Evolutionary conservation across 2,113 vertebrate genomes (phyloP).

Genomic region (Solea solea): DNA sequence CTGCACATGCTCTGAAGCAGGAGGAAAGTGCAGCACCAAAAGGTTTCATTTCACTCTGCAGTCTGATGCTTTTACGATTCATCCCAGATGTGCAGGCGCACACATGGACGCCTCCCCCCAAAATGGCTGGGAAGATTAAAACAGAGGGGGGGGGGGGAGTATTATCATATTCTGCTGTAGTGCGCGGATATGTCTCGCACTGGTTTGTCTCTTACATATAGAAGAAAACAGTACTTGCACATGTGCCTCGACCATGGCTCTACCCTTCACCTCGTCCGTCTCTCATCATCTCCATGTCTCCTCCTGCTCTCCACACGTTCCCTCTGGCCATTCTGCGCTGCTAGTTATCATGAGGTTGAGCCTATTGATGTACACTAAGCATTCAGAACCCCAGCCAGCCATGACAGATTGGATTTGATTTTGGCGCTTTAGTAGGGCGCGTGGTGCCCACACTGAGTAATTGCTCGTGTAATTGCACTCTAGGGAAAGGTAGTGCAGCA

Average conservation of each 20-base stretch:
- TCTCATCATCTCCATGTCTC: conserved; percentile 38
- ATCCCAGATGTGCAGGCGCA: conserved; percentile 67
- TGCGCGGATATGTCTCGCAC: conserved; percentile 44
- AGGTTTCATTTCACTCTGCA: conserved; percentile 57
- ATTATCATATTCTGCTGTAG: conserved; percentile 31
- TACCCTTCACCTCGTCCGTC: conserved; percentile 43
- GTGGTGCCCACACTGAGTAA: conserved; percentile 63
- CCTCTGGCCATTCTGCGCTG: conserved; percentile 48
- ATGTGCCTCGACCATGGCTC: conserved; percentile 13
- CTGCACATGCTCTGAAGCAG: conserved; percentile 54
- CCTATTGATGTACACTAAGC: conserved; percentile 64
- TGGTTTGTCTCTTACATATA: conserved; percentile 39
- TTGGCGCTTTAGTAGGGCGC: conserved; percentile 60
- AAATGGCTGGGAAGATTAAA: conserved; percentile 49
- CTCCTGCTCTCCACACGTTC: conserved; percentile 28
- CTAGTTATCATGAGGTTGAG: conserved; percentile 56
- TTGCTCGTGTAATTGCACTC: conserved; percentile 79
- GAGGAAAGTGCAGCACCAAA: conserved; percentile 23
- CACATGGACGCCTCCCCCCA: conserved; percentile 47
- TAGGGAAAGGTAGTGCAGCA: conserved; percentile 60
- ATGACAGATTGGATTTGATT: conserved; percentile 65
- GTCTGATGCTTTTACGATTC: conserved; percentile 57
- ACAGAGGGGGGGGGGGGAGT: conserved; percentile 36
- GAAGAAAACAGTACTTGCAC: conserved; percentile 14
- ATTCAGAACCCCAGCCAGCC: conserved; percentile 52